Base-by-base conservation (phyloP, 2,888 invertebrate genomes). In the Cephus rjabovi region DNA sequence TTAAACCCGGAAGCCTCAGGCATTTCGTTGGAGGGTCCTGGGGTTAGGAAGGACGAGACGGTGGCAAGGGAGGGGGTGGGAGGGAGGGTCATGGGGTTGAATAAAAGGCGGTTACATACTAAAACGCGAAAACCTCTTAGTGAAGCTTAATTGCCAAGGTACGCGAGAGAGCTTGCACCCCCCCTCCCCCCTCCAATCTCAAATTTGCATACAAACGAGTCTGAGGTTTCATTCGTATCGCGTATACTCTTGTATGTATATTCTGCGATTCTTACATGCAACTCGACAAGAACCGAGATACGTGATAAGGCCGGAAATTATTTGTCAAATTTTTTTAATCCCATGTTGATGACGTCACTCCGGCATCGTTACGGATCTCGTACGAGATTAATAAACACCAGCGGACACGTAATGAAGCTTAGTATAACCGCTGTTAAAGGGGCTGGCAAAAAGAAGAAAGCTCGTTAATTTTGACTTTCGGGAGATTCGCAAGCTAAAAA, bases 161-260 rank as follows among this genome's bases (percentile, higher is more conserved):
- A 84, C 79, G 75, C 76, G 80, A 76, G 74, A 76, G 77, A 75
- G 69, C 78, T 79, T 73, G 79, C 74, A 74, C 80, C 80, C 79
- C 3, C 35, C 12, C 11, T 11, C 34, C 9, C 34, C 1, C 0
- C 11, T 0, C 3, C 79, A 77, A 79, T 79, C 75, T 74, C 69
- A 82, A 83, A 89, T 89, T 89, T 87, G 86, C 89, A 89, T 89
- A 84, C 86, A 89, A 89, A 89, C 88, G 88, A 89, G 88, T 84
- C 86, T 82, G 84, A 86, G 85, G 86, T 88, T 87, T 88, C 84
- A 85, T 87, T 87, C 86, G 84, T 80, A 84, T 85, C 83, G 81
- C 81, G 83, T 83, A 85, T 82, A 78, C 82, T 80, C 69, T 37
- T 73, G 76, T 73, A 75, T 71, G 71, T 71, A 12, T 71, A 33